These are phyloP conservation scores for Anseranas semipalmata DNA, from an alignment of 2,113 vertebrate genomes.

Conservation along the genomic window DNA sequence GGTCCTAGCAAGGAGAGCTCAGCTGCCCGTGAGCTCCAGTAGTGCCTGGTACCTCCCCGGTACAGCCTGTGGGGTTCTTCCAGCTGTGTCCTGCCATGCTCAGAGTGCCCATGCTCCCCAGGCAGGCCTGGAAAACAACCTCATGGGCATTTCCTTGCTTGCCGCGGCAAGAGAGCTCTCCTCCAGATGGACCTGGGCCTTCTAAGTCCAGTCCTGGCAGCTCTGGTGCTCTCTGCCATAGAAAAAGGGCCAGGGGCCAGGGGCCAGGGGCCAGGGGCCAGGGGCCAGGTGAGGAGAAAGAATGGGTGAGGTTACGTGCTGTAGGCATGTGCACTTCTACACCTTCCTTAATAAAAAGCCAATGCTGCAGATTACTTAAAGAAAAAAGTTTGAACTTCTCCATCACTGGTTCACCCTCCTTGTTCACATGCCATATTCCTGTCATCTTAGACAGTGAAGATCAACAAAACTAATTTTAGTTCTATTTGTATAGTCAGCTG, in stretches of 20 bases:
- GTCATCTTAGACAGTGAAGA: neutral
- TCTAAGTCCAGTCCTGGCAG: neutral
- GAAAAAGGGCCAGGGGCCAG: neutral
- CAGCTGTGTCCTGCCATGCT: neutral
- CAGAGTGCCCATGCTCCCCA: neutral
- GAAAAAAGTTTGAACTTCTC: neutral
- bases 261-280: neutral
- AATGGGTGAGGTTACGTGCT: neutral
- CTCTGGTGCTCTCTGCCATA: neutral
- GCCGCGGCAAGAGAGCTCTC: neutral
- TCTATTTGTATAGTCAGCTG: neutral
- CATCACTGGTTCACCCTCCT: neutral
- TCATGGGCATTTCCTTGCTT: neutral
- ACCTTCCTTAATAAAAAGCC: neutral
- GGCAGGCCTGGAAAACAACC: neutral
- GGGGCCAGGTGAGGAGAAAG: neutral
- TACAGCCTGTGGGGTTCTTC: accelerated
- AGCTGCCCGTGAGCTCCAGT: neutral
- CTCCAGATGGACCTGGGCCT: neutral
- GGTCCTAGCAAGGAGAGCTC: neutral
- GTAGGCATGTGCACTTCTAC: neutral
- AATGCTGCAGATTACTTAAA: neutral
- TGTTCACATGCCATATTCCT: neutral
- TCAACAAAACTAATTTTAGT: neutral
- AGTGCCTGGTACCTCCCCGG: accelerated